A percentile compares a stretch with the other conserved stretches of the same genome.
Evolutionary conservation across 2,113 vertebrate genomes (phyloP).

Genomic region (Oreochromis niloticus): DNA sequence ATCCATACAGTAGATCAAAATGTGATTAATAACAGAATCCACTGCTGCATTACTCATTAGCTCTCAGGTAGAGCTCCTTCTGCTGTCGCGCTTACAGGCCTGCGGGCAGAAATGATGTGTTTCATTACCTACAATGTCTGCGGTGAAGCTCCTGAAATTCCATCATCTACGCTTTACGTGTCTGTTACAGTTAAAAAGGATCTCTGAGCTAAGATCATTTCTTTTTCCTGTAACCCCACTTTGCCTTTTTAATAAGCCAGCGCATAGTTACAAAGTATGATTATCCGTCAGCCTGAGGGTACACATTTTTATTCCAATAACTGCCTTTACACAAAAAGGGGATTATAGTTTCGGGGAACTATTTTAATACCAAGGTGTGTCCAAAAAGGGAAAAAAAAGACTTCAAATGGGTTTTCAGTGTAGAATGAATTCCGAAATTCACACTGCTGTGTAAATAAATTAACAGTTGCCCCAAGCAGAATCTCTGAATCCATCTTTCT

Average conservation of each 20-base stretch:
- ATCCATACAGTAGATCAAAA: conserved; percentile 19
- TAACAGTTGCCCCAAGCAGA: conserved; percentile 2
- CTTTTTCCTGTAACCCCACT: neutral
- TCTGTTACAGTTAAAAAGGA: conserved; percentile 26
- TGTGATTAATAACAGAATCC: conserved; percentile 49
- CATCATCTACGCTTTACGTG: conserved; percentile 23
- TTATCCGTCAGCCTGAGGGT: conserved; percentile 32
- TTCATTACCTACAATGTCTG: conserved; percentile 36
- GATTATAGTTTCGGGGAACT: neutral
- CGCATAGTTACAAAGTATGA: neutral
- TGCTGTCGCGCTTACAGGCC: neutral
- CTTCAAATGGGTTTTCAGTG: conserved; percentile 8
- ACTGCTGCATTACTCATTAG: conserved; percentile 37
- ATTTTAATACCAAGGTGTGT: conserved; percentile 14
- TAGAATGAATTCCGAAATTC: conserved; percentile 10
- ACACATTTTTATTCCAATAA: conserved; percentile 41
- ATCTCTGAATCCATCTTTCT: neutral
- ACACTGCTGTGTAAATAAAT: conserved; percentile 31
- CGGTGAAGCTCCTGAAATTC: conserved; percentile 9
- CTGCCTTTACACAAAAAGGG: conserved; percentile 2
- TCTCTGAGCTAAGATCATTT: neutral
- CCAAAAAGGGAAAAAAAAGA: neutral
- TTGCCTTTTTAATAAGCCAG: conserved; percentile 28
- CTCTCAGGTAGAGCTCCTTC: conserved; percentile 2
- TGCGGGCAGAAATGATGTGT: conserved; percentile 28